These are phyloP conservation scores for Amaurobius ferox DNA, from an alignment of 2,888 invertebrate genomes.

Conservation along the genomic window DNA sequence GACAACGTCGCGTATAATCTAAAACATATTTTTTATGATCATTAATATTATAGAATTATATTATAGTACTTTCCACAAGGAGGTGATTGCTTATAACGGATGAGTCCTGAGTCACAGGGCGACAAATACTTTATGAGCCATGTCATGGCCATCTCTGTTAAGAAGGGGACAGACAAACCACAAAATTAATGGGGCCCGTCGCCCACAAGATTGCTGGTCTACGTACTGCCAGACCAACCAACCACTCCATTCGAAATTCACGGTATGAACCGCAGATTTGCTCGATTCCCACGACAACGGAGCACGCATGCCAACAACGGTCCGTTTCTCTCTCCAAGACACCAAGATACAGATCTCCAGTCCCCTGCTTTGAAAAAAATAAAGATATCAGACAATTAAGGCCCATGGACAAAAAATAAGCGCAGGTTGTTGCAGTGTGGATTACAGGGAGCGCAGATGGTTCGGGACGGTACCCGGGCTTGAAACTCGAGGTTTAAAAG, in stretches of 20 bases:
- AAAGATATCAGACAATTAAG: constrained; percentile 3
- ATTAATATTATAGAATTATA: no score
- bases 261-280: background rate
- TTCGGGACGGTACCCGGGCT: constrained; percentile 13
- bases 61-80: background rate
- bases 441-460: constrained; percentile 55
- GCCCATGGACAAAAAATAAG: constrained; percentile 19
- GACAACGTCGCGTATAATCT: no score
- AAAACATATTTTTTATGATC: no score
- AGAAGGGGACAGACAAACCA: background rate
- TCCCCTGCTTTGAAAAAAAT: background rate
- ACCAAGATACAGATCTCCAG: background rate
- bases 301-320: background rate
- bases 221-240: background rate
- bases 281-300: background rate
- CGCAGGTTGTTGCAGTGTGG: constrained; percentile 64
- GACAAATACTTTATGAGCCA: background rate
- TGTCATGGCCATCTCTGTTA: background rate
- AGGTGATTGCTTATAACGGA: background rate
- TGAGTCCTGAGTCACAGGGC: background rate
- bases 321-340: background rate
- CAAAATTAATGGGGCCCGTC: background rate
- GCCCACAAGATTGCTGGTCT: background rate
- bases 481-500: constrained; percentile 12
- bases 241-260: constrained; percentile 8